Base-by-base conservation (phyloP, 2,888 invertebrate genomes). In the Rhimphoctona megacephalus region DNA sequence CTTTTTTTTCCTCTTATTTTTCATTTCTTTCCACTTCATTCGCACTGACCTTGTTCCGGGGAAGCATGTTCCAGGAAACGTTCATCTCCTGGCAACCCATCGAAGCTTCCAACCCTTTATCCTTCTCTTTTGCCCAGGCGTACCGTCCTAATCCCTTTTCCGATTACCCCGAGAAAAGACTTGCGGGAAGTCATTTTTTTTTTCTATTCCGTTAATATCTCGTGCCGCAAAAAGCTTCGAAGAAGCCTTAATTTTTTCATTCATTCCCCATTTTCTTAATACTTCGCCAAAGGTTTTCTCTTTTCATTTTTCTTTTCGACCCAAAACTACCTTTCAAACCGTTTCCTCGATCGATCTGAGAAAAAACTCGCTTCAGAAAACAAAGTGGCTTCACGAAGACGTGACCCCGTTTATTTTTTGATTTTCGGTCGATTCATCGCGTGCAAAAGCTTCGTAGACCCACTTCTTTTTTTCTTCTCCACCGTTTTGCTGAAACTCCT, bases 1-100 rank as follows among this genome's bases (percentile, higher is more conserved):
- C 79, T 61, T 74, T 72, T 81, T 43, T 83, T 54, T 81, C 85
- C 66, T 79, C 67, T 70, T 52, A 43, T 52, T 64, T 61, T 69
- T 84, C 74, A 39, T 73, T 72, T 76, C 52, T 52, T 67, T 46
- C 57, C 61, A 57, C 64, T 78, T 66, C 64, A 25, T 70, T 80
- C 64, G 36, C 25, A 46, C 33, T 66, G 49, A 64, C 30, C 14
- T 39, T 67, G n/a, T 33, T 49, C 69, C 72, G 66, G 49, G 36
- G 33, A 25, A 46, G 64, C 52, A 80, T 57, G 19, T 33, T 61
- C 30, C 25, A 30, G 61, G 30, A 61, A 61, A 61, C 30, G 6
- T 30, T 61, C 30, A 17, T 30, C 61, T 30, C 30, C 14, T 17
- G 30, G 30, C 17, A 30, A 17, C 30, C 17, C 30, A 7, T 30